A percentile compares a stretch with the other conserved stretches of the same genome.
Evolutionary conservation across 2,797 vertebrate genomes (phyloP).

Genomic region (Propithecus deckenii): DNA sequence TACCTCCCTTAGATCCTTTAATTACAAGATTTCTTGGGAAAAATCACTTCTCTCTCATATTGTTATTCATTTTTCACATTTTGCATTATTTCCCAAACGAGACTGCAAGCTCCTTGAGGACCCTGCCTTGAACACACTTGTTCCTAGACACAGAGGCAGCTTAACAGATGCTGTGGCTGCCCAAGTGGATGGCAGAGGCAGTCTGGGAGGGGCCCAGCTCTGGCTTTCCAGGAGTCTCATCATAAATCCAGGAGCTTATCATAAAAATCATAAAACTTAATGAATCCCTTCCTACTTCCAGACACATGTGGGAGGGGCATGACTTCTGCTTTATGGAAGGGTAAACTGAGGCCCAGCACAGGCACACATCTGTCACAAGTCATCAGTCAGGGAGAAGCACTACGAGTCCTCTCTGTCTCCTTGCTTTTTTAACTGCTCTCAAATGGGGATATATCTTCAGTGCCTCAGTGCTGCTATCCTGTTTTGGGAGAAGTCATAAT

Average conservation of each 20-base stretch:
- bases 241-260: conserved; percentile 55
- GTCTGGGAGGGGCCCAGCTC: neutral
- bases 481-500: neutral
- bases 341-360: conserved; percentile 24
- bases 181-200: neutral
- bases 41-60: neutral
- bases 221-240: conserved; percentile 44
- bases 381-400: neutral
- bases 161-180: neutral
- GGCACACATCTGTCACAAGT: neutral
- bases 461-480: neutral
- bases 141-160: neutral
- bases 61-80: neutral
- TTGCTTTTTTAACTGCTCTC: conserved; percentile 1
- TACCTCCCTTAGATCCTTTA: neutral
- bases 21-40: conserved; percentile 22
- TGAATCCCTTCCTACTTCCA: conserved; percentile 62
- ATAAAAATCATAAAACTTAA: conserved; percentile 58
- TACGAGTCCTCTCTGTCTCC: neutral
- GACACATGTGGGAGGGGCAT: conserved; percentile 9
- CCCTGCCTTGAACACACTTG: neutral
- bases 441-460: neutral
- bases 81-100: neutral
- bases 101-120: neutral
- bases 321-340: conserved; percentile 36